Conservation (phyloP, 2,797 vertebrate genomes). For the Simalia tracyae region DNA sequence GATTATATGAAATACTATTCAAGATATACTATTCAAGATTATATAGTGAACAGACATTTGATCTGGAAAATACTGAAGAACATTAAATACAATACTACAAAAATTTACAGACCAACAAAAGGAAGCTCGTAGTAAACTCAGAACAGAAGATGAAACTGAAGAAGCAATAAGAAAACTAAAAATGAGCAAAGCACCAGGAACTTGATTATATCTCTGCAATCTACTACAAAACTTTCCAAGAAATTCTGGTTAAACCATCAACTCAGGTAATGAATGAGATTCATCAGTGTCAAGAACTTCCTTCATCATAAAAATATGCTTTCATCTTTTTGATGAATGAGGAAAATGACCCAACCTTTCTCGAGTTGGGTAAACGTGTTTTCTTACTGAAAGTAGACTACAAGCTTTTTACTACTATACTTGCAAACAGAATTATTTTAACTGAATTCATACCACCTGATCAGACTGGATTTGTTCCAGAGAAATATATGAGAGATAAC, state of each 20-base stretch:
- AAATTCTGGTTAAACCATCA: background rate
- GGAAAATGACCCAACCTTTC: background rate
- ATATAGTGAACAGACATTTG: background rate
- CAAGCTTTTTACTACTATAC: background rate
- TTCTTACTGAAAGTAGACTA: background rate
- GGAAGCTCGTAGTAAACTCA: background rate
- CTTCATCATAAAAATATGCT: background rate
- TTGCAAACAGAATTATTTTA: background rate
- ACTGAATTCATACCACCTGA: background rate
- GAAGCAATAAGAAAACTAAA: background rate
- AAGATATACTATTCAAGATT: background rate
- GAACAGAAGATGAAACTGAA: background rate
- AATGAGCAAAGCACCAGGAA: background rate
- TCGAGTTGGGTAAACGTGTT: background rate
- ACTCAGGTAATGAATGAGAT: background rate
- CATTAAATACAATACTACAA: background rate
- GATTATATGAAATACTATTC: background rate
- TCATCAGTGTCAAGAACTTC: background rate
- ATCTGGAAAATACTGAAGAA: too few species aligned
- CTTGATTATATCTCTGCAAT: background rate
- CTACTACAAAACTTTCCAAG: background rate
- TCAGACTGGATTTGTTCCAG: background rate
- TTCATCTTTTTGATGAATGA: background rate
- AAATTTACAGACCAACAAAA: background rate
- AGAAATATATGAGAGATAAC: too few species aligned